Base-by-base conservation (phyloP, 2,113 vertebrate genomes). In the Meleagris gallopavo region DNA sequence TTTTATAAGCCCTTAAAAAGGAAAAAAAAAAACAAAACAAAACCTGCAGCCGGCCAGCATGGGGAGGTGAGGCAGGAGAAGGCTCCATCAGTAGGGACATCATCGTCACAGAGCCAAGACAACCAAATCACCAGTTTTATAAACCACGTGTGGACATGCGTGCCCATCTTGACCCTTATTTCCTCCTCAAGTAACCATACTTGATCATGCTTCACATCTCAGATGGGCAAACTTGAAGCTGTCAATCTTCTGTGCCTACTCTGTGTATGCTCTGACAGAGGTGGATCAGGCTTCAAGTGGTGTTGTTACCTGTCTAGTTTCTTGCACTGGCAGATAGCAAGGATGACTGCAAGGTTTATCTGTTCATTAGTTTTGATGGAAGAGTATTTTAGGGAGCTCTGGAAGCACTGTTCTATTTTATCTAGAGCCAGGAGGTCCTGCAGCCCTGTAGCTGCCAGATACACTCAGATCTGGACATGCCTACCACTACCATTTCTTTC, bases 281-380 rank as follows among this genome's bases (percentile, higher is more conserved):
- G 2, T 82, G 54, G 43, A 54, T 13, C 19, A 55, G 64, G 40
- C 5, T 82, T 72, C 85, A 70, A 45, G 22, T 32, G 6, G 17
- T 30, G n/a, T 48, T 21, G 15, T 17, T 58, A 38, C 38, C 27
- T 36, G 38, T 21, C 6, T 0, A 0, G 6, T 54, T 6, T 22
- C 15, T 13, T 34, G 66, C 14, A 19, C 2, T 34, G 48, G 34
- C 38, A 80, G 75, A 58, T 27, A 77, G 41, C 61, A 60, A 77
- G 32, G 27, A 66, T 34, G 64, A 77, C 13, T 65, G 41, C 64
- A 85, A 55, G 30, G 30, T 77, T 57, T 9, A 13, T 41, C 55
- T 83, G 5, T 58, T 70, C 50, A 19, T 65, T 74, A 58, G 29
- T 88, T 86, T 74, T 30, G 34, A 81, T 43, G 25, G 32, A 70